Conservation (phyloP, 2,113 vertebrate genomes). For the Ramphastos sulfuratus region DNA sequence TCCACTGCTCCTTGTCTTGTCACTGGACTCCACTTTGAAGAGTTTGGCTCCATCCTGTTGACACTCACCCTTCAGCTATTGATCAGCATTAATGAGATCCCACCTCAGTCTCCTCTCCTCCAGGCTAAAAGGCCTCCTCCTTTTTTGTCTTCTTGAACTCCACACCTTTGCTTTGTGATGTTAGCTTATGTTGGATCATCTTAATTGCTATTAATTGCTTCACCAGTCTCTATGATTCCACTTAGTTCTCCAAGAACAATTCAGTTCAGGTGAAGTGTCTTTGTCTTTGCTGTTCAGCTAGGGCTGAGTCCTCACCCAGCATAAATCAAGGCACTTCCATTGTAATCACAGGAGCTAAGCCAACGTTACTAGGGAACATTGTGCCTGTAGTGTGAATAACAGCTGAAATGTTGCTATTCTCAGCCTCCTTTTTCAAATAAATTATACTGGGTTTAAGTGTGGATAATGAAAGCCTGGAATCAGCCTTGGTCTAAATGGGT, state of each 20-base stretch:
- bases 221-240: background rate
- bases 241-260: background rate
- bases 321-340: background rate
- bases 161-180: background rate
- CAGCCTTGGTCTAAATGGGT: background rate
- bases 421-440: slow-evolving; percentile 24
- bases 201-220: background rate
- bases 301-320: background rate
- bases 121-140: too few species aligned
- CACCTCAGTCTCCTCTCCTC: too few species aligned
- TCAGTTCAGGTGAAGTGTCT: background rate
- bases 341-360: background rate
- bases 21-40: too few species aligned
- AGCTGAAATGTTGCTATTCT: slow-evolving; percentile 43
- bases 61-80: too few species aligned
- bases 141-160: background rate
- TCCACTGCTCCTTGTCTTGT: too few species aligned
- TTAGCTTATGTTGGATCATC: background rate
- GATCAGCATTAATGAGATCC: too few species aligned
- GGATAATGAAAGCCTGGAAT: slow-evolving; percentile 59
- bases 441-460: slow-evolving; percentile 40
- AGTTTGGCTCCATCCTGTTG: too few species aligned
- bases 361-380: slow-evolving; percentile 10
- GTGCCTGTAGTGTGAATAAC: background rate
- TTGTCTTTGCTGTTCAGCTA: background rate